Evolutionary conservation across 2,113 vertebrate genomes (phyloP).

Genomic region (Hassar affinis): DNA sequence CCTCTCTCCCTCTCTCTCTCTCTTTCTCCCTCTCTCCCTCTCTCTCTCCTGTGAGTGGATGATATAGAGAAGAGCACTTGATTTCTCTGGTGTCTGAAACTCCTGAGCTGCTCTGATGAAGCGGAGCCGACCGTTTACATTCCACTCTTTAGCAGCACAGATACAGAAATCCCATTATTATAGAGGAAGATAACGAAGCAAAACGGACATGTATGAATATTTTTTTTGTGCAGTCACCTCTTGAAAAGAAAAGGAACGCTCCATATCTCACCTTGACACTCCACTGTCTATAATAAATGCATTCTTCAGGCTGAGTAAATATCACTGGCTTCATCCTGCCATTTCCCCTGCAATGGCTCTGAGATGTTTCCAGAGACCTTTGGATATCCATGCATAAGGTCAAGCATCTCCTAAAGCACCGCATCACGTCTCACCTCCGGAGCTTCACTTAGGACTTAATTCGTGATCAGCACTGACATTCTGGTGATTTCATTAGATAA

Average conservation of each 20-base stretch:
- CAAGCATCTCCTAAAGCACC: constrained; percentile 36
- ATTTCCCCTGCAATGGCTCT: not conserved
- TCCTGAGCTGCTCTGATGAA: constrained; percentile 56
- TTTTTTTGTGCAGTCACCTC: constrained; percentile 35
- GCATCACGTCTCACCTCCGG: constrained; percentile 37
- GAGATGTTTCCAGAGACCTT: constrained; percentile 14
- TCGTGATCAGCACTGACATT: constrained; percentile 63
- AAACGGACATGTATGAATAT: constrained; percentile 34
- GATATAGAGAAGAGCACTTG: constrained; percentile 59
- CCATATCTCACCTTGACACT: constrained; percentile 21
- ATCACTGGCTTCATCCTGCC: not conserved
- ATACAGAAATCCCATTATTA: constrained; percentile 51
- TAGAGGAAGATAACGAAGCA: constrained; percentile 22
- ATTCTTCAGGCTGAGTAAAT: constrained; percentile 13
- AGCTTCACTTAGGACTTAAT: constrained; percentile 53
- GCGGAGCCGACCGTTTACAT: constrained; percentile 37
- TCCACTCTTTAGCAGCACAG: constrained; percentile 19
- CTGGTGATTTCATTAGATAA: constrained; percentile 56
- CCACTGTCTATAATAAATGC: constrained; percentile 14
- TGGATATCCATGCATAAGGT: constrained; percentile 14
- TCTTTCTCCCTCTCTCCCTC: not conserved
- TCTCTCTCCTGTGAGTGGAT: not conserved
- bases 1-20: not conserved
- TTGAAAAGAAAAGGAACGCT: constrained; percentile 35
- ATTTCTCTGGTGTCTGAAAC: constrained; percentile 68